Evolutionary conservation across 1,140 invertebrate genomes (phyloP), one percentile per base, ranked within the genome.

Genomic region (Gryllus bimaculatus): DNA sequence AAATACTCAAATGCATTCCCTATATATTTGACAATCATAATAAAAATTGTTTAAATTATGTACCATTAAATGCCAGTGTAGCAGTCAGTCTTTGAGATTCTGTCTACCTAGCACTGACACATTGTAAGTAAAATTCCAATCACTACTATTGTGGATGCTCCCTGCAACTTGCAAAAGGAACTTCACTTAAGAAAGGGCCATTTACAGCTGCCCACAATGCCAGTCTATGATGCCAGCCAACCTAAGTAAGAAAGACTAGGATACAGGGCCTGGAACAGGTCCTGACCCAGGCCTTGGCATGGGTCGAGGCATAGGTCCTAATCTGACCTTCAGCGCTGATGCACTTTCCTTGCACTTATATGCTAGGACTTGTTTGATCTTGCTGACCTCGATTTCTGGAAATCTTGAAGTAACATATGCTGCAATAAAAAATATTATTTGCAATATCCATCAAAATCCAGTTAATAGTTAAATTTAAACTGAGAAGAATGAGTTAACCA

Each of bases 301-400:
- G 3, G 54, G 54, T 13, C 18, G 10, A 13, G 54, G 54, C 10
- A 66, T 18, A 3, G 54, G 54, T 13, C 54, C 54, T 66, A 66
- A 66, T 66, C 54, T 66, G 73, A 75, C 76, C 77, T 74, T 75
- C 73, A 92, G 89, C 80, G 92, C 91, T 21, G 91, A 91, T 80
- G 91, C 92, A 84, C 92, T 92, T 85, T 92, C 92, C 86, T 93
- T 92, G 86, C 92, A 93, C 84, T 93, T 93, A 85, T 92, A 93
- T 26, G 92, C 92, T 81, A 93, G 86, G 80, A 93, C 91, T 85
- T 93, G 92, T 85, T 92, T 92, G 83, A 92, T 92, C 83, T 91
- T 88, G 85, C 90, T 91, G 82, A 92, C 90, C 85, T 92, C 91
- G 73, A 92, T 89, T 81, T 90, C 89, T 48, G 92, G 92, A 87